Conservation (phyloP, 2,113 vertebrate species). For the Epinephelus fuscoguttatus region DNA sequence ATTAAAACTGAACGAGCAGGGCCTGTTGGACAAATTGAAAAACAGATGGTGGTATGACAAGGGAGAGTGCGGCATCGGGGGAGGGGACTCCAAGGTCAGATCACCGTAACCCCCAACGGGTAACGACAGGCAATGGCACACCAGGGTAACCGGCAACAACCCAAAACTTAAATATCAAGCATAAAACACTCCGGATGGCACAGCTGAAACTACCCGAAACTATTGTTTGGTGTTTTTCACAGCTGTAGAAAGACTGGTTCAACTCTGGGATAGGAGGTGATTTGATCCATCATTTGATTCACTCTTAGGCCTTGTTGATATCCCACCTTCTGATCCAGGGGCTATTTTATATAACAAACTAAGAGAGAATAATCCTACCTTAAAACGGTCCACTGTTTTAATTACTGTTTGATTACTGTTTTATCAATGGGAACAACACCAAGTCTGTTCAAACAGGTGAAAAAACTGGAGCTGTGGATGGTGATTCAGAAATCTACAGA, state of each 20-base stretch:
- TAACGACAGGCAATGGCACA: constrained; percentile 85
- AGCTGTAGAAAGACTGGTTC: not conserved
- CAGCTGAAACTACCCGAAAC: not conserved
- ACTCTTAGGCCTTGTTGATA: too few species aligned
- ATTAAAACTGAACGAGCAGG: constrained; percentile 99
- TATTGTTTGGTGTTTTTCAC: not conserved
- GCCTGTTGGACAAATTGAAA: constrained; percentile 99
- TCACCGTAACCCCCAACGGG: constrained; percentile 92
- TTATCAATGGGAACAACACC: too few species aligned
- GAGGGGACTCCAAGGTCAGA: constrained; percentile 99
- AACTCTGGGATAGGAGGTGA: not conserved
- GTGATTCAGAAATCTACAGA: too few species aligned
- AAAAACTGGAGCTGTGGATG: too few species aligned
- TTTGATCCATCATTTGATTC: not conserved
- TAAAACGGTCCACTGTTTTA: too few species aligned
- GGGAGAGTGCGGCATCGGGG: constrained; percentile 98
- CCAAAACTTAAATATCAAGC: not conserved
- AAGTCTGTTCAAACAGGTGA: too few species aligned
- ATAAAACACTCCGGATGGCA: constrained; percentile 50
- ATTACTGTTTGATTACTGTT: too few species aligned
- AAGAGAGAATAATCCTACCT: too few species aligned
- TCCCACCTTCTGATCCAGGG: too few species aligned
- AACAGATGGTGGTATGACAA: constrained; percentile 99
- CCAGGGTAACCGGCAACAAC: constrained; percentile 93
- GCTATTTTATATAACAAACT: too few species aligned